Evolutionary conservation across 2,797 vertebrate genomes (phyloP), one percentile per base, ranked within the genome.

Genomic region (Parauchenoglanis ngamensis): DNA sequence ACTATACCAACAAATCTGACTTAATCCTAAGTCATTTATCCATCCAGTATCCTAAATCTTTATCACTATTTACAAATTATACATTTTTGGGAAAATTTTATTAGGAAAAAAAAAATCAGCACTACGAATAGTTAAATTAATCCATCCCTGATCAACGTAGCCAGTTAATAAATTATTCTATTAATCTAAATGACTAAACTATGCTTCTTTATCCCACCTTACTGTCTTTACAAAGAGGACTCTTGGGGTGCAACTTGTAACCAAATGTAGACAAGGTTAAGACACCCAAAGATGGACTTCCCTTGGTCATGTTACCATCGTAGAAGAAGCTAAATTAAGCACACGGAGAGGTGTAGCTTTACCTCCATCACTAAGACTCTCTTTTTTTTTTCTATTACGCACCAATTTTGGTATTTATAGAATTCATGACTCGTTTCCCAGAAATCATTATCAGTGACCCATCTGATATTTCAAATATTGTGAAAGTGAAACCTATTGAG

Each of bases 231-330:
- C 17, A 57, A 57, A 85, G 87, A 91, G 87, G 44, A 86, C 82
- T 85, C 82, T 90, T 63, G 84, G 80, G 49, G 40, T 87, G 83
- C 90, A 89, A 89, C 75, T 89, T 79, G 90, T 89, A 90, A 92
- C 94, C 95, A 96, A 94, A 96, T 94, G 93, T 94, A 94, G 95
- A 94, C 94, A 94, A 94, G 79, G 92, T 93, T 91, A 92, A 94
- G 89, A 93, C 85, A 86, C 92, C 95, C 95, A 95, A 96, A 96
- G 92, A 95, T 95, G 95, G 95, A 93, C 86, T 90, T 86, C 86
- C 67, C 57, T 85, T 84, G 63, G 90, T 92, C 90, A 57, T 76
- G 82, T 92, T 88, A 87, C 86, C 87, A 70, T 65, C 85, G 78
- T 75, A 79, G 68, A 87, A 85, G 90, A 82, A 84, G 86, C 91